These are phyloP conservation scores for Dasysyrphus tricinctus DNA, from an alignment of 2,888 invertebrate species.

Conservation along the genomic window DNA sequence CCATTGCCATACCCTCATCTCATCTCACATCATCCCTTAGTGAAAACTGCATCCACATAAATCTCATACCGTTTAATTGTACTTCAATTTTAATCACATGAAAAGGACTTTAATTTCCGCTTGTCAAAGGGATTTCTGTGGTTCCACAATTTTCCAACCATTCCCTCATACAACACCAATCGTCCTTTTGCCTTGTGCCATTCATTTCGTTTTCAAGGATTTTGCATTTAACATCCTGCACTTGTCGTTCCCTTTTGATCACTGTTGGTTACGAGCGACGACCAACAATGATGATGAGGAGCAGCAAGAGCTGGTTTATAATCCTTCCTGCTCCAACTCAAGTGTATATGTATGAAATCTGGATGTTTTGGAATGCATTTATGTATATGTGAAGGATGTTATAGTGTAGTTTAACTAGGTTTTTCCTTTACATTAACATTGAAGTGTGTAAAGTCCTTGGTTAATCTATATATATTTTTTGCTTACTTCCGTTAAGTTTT, in stretches of 20 bases:
- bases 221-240: conserved; percentile 59
- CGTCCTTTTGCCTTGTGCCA: conserved; percentile 24
- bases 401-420: conserved; percentile 14
- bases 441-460: conserved; percentile 39
- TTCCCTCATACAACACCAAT: not conserved
- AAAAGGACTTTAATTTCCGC: conserved; percentile 78
- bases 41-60: conserved; percentile 52
- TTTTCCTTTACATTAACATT: conserved; percentile 25
- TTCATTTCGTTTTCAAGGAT: conserved; percentile 51
- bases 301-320: conserved; percentile 8
- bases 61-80: conserved; percentile 78
- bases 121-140: conserved; percentile 76
- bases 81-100: conserved; percentile 78
- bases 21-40: not conserved
- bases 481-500: conserved; percentile 49
- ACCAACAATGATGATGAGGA: not conserved
- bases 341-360: conserved; percentile 14
- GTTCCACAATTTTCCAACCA: conserved; percentile 35
- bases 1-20: not conserved
- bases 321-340: conserved; percentile 7
- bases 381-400: conserved; percentile 18
- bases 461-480: conserved; percentile 30
- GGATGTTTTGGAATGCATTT: conserved; percentile 50
- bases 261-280: not conserved
- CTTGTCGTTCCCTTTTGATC: conserved; percentile 44